phyloP scores from a whole-genome alignment of 2,113 vertebrate genomes.

The Cichladusa arquata region DNA sequence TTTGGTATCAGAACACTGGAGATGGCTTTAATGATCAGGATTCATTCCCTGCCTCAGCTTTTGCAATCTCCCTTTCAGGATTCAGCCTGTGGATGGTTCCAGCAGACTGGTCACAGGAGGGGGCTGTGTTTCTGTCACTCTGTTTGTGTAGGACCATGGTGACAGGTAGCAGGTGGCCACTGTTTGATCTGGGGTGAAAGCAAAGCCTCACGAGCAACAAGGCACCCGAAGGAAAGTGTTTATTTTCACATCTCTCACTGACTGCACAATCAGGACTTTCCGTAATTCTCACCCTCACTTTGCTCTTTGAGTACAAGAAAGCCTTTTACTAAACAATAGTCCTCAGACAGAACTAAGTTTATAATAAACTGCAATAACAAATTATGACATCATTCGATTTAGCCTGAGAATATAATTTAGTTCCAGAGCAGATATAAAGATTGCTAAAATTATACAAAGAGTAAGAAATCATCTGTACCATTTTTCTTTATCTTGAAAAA shows the following conservation, averaged over 20 bases:
- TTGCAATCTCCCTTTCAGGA: conserved; percentile 7
- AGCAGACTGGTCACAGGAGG: background rate
- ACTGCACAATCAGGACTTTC: conserved; percentile 69
- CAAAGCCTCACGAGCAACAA: conserved; percentile 55
- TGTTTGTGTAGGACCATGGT: background rate
- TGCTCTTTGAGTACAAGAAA: conserved; percentile 64
- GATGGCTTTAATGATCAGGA: background rate
- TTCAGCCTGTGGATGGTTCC: background rate
- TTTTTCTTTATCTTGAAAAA: background rate
- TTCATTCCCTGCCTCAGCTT: background rate
- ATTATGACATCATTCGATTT: background rate
- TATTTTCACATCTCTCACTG: conserved; percentile 34
- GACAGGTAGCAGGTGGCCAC: conserved; percentile 51
- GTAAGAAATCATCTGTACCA: background rate
- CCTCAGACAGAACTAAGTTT: conserved; percentile 67
- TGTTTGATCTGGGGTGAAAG: conserved; percentile 31
- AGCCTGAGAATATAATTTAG: background rate
- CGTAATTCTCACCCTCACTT: conserved; percentile 78
- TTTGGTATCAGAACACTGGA: background rate
- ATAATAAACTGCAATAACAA: conserved; percentile 4
- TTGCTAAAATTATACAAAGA: background rate
- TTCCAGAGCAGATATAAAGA: background rate
- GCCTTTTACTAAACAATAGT: conserved; percentile 66
- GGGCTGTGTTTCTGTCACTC: background rate
- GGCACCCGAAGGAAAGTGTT: conserved; percentile 59